Evolutionary conservation across 2,888 invertebrate species (phyloP), one percentile per base, ranked within the genome.

Genomic region (Cryptocheilus praepositus): DNA sequence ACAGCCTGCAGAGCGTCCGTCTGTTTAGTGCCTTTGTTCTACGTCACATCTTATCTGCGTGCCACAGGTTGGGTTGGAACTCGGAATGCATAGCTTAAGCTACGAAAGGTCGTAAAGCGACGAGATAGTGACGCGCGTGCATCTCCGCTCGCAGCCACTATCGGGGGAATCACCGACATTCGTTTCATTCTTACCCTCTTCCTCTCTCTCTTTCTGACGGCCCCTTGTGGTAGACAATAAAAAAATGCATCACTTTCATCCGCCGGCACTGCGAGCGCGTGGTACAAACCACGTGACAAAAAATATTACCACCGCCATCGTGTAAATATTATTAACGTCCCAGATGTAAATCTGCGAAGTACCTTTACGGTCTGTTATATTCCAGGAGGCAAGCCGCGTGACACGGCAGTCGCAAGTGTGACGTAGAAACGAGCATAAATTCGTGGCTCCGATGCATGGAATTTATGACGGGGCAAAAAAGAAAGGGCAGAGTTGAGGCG

Each of bases 41-140:
- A 44, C 58, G 46, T 25, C 22, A 36, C 60, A 19, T 51, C 60
- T 60, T 60, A 60, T 60, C 60, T 52, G 52, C 36, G 19, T 13
- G 52, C 51, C 52, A 43, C 28, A 28, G 49, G 52, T 49, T 51
- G 28, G 49, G 28, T 60, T 60, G 25, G 51, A 16, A 28, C 18
- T 22, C 22, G 21, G 36, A 52, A 51, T 28, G 52, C 60, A 60
- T 60, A 52, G 52, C 36, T 60, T 49, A 28, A 60, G 28, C 49
- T 22, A 51, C 49, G 51, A 60, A 60, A 60, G 60, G 52, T 52
- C 60, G 60, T 51, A 51, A 51, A 60, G 60, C 60, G 25, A 18
- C 16, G 46, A 60, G 60, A 60, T 60, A 51, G 52, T 36, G 52
- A 52, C 58, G 22, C 18, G 49, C n/a, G 49, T 18, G 49, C 8